phyloP scores from a whole-genome alignment of 1,140 invertebrate species.

The Plutomurus gul region DNA sequence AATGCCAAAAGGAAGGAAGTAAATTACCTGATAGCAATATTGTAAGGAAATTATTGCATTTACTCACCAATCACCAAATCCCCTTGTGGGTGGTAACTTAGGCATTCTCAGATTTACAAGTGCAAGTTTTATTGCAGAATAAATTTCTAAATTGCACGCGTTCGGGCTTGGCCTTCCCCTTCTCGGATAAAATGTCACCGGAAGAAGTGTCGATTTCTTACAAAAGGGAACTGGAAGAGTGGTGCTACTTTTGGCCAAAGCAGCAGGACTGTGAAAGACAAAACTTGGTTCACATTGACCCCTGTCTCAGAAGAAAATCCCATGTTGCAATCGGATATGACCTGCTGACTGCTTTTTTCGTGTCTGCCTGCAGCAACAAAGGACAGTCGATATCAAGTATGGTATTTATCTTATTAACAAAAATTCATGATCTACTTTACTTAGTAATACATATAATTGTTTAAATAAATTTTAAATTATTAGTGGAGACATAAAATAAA shows the following conservation, averaged over 20 bases:
- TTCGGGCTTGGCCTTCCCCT: background rate
- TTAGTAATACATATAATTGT: background rate
- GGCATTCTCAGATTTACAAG: background rate
- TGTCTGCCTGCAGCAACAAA: background rate
- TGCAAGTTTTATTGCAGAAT: background rate
- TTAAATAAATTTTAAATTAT: background rate
- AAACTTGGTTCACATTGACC: background rate
- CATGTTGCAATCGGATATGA: conserved; percentile 5
- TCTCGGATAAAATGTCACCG: background rate
- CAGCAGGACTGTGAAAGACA: background rate
- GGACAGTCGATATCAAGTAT: background rate
- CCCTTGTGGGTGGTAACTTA: no score
- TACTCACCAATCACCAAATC: no score
- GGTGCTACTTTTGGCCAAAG: conserved; percentile 7
- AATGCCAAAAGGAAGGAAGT: background rate
- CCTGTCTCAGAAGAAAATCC: background rate
- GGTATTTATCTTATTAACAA: background rate
- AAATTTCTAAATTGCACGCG: background rate
- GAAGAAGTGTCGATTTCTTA: background rate
- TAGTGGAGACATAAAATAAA: background rate
- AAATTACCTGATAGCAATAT: background rate
- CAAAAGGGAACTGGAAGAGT: background rate
- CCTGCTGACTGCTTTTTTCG: background rate
- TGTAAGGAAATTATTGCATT: no score
- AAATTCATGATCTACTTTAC: background rate